These are phyloP conservation scores for Eutolmus rufibarbis DNA, from an alignment of 2,888 invertebrate species.

Conservation along the genomic window DNA sequence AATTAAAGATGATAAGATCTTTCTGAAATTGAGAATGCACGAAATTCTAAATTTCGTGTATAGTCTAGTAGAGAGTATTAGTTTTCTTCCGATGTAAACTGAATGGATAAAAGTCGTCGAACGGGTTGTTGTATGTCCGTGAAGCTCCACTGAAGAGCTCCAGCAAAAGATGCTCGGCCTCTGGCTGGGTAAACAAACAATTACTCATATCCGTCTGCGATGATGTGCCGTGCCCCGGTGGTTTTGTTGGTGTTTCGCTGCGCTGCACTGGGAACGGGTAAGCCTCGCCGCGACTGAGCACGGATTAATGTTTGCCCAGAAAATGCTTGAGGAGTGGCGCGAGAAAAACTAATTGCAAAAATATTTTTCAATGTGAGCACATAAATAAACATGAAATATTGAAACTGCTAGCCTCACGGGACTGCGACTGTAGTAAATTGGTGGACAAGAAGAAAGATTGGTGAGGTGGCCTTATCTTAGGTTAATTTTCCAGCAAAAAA, in stretches of 20 bases:
- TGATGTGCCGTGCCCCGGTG: not conserved
- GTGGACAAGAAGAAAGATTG: not conserved
- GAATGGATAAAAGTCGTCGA: not conserved
- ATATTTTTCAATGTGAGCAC: not conserved
- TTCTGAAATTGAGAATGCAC: too few relatives aligned
- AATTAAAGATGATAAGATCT: too few relatives aligned
- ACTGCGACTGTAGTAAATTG: not conserved
- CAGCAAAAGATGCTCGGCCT: not conserved
- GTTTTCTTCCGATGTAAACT: not conserved
- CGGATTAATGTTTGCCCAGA: not conserved
- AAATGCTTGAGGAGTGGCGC: not conserved
- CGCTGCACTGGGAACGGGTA: not conserved
- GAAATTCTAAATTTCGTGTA: too few relatives aligned
- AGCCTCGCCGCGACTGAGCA: not conserved
- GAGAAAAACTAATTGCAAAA: not conserved
- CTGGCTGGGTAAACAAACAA: not conserved
- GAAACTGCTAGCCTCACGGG: not conserved
- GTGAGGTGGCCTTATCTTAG: not conserved
- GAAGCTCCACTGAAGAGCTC: not conserved
- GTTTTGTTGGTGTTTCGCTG: not conserved
- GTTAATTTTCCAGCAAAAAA: not conserved
- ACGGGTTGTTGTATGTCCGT: not conserved
- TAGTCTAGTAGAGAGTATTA: too few relatives aligned
- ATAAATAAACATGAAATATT: not conserved
- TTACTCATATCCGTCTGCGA: not conserved